Conservation (phyloP, 2,797 vertebrate species). For the Ptychadena robeensis region DNA sequence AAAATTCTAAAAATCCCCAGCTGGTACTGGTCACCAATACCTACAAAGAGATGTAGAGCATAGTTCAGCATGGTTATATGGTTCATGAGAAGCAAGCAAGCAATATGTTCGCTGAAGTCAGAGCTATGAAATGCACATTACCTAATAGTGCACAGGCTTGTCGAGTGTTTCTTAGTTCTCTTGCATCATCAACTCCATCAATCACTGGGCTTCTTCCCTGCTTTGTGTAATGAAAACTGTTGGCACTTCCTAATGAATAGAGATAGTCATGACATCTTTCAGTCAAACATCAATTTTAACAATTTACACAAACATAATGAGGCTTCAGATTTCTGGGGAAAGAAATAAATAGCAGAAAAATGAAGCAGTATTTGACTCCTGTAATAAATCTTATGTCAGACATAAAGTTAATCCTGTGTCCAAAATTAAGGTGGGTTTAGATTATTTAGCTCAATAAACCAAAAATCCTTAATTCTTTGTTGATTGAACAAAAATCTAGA, state of each 20-base stretch:
- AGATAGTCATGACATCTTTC: no score
- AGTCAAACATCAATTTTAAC: no score
- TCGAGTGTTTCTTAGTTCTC: conserved; percentile 88
- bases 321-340: no score
- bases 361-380: no score
- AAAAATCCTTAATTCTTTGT: no score
- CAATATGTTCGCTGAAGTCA: neutral
- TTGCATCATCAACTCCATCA: conserved; percentile 89
- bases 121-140: conserved; percentile 67
- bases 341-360: no score
- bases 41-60: conserved; percentile 71
- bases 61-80: neutral
- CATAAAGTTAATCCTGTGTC: no score
- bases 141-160: conserved; percentile 91
- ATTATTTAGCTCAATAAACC: no score
- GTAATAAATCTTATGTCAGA: no score
- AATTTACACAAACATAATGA: no score
- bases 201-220: conserved; percentile 92
- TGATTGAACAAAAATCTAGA: no score
- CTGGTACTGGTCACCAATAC: conserved; percentile 92
- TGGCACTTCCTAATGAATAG: conserved; percentile 79
- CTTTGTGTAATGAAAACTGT: conserved; percentile 88
- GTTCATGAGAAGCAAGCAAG: neutral
- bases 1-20: conserved; percentile 94
- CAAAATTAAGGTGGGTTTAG: no score